These are phyloP conservation scores for Holotrichia oblita DNA, from an alignment of 1,140 invertebrate genomes.

Conservation along the genomic window DNA sequence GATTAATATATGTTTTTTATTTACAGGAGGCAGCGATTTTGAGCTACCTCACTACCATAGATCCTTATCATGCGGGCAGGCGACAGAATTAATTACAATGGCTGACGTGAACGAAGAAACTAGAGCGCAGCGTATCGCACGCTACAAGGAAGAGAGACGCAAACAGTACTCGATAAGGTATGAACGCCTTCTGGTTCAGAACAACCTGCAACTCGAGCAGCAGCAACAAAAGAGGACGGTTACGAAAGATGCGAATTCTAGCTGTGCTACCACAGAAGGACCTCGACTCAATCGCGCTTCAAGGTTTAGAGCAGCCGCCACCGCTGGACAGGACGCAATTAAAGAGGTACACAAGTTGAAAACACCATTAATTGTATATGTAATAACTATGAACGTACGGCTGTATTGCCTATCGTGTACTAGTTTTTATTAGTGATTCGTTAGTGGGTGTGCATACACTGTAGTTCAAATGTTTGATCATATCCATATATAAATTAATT, in stretches of 20 bases:
- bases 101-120: conserved; percentile 47
- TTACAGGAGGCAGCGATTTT: conserved; percentile 18
- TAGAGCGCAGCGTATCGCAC: conserved; percentile 69
- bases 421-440: not conserved
- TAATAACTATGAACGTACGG: not conserved
- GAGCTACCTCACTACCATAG: conserved; percentile 2
- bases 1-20: not conserved
- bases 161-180: conserved; percentile 64
- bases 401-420: not conserved
- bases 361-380: not conserved
- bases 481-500: too few relatives aligned
- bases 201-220: conserved; percentile 42
- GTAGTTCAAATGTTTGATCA: too few relatives aligned
- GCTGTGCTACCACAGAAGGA: conserved; percentile 62
- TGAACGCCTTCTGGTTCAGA: conserved; percentile 54
- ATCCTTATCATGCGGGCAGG: conserved; percentile 36
- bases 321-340: conserved; percentile 51
- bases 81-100: conserved; percentile 30
- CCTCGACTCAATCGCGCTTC: conserved; percentile 75
- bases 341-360: conserved; percentile 41
- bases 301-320: conserved; percentile 71
- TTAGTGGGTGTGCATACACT: not conserved
- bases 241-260: conserved; percentile 44
- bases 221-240: conserved; percentile 32
- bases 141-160: conserved; percentile 73